phyloP scores from a whole-genome alignment of 2,888 invertebrate genomes.

The Cheilosia vernalis region DNA sequence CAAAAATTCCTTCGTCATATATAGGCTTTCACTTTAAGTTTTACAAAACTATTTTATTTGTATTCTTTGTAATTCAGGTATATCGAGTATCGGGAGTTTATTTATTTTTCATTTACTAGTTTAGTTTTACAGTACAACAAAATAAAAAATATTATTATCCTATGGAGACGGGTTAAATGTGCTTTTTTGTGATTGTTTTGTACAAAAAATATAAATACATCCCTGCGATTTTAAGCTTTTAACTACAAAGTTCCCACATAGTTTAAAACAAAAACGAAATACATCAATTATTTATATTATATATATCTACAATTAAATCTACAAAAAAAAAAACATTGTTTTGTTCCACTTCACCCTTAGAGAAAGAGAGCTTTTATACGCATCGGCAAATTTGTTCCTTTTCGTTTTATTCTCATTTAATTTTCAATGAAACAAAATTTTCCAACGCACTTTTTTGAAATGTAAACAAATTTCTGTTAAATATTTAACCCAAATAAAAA shows the following conservation, averaged over 20 bases:
- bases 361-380: conserved; percentile 72
- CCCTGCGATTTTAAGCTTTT: conserved; percentile 69
- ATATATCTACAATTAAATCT: conserved; percentile 20
- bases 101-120: conserved; percentile 24
- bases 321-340: conserved; percentile 36
- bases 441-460: conserved; percentile 67
- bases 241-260: conserved; percentile 52
- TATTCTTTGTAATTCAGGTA: conserved; percentile 9
- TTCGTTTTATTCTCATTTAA: conserved; percentile 27
- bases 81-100: conserved; percentile 24
- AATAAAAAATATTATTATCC: conserved; percentile 26
- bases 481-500: conserved; percentile 49
- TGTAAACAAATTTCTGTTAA: conserved; percentile 63
- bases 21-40: conserved; percentile 6
- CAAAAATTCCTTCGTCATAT: conserved; percentile 1
- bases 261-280: conserved; percentile 37
- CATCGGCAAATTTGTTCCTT: conserved; percentile 64
- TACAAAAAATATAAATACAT: conserved; percentile 49
- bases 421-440: conserved; percentile 40
- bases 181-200: conserved; percentile 75
- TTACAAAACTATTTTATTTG: background rate
- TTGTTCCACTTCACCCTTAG: conserved; percentile 70
- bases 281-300: conserved; percentile 29
- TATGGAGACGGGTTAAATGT: conserved; percentile 75
- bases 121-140: conserved; percentile 28